Base-by-base conservation (phyloP, 2,113 vertebrate genomes). In the Herpailurus yagouaroundi region DNA sequence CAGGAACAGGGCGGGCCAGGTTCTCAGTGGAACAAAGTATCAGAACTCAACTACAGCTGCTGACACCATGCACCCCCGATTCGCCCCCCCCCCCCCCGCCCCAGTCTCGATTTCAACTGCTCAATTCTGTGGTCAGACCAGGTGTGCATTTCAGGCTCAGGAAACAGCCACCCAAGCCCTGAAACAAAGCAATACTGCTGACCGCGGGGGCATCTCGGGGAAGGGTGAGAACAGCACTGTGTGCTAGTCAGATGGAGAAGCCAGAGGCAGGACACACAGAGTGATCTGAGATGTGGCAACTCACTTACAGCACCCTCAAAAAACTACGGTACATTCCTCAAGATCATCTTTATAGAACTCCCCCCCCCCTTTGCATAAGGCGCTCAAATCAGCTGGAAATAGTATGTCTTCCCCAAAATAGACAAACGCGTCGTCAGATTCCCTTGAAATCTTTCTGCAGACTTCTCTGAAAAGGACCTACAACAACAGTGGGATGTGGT, bases 361-460 rank as follows among this genome's bases (percentile, higher is more conserved):
- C 50, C 68, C 93, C 93, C 93, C 19, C 63, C 63, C 96, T 97
- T 91, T 90, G 95, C 97, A 92, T 63, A 94, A 94, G 91, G 92
- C 95, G 94, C 98, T 93, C 85, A 95, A 77, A 97, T 96, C 95
- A 71, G 77, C 97, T 90, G 97, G 95, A 98, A 98, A 98, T 96
- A 94, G 97, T 71, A 82, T 89, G 73, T 82, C 97, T 98, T 97
- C 97, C 95, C 83, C 79, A 73, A 91, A 97, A 96, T 83, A 96
- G 97, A 97, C 60, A 64, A 98, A 93, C 90, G 89, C 66, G 41
- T 73, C 64, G 63, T 90, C 97, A 83, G 91, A 97, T 95, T 88
- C 96, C 97, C 97, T 92, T 93, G 98, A 98, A 90, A 98, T 96
- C 11, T 96, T 91, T 74, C 89, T 88, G 41, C 29, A 92, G 85